These are phyloP conservation scores for Polymixis lichenea DNA, from an alignment of 2,888 invertebrate genomes.

Conservation along the genomic window DNA sequence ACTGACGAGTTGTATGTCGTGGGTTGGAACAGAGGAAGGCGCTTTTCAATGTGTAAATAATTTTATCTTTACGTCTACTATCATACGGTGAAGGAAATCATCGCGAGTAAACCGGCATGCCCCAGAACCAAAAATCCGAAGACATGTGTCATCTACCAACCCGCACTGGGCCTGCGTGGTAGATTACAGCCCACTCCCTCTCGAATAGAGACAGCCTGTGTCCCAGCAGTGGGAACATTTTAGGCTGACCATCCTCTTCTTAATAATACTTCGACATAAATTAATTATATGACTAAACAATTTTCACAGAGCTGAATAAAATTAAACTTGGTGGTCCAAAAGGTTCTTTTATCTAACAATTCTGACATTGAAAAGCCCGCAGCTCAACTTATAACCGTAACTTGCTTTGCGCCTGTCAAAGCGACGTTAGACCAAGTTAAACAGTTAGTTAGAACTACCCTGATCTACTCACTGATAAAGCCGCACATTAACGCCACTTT, in stretches of 20 bases:
- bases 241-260: neutral
- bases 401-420: neutral
- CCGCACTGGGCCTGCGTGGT: too few species aligned
- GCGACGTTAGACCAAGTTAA: slow-evolving; percentile 22
- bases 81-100: too few species aligned
- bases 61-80: too few species aligned
- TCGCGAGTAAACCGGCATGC: too few species aligned
- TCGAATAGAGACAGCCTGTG: too few species aligned
- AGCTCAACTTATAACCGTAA: neutral
- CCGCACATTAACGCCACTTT: slow-evolving; percentile 65
- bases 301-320: neutral
- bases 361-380: slow-evolving; percentile 9
- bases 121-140: too few species aligned
- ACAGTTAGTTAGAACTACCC: slow-evolving; percentile 62
- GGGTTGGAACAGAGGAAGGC: too few species aligned
- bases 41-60: too few species aligned
- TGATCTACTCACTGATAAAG: slow-evolving; percentile 69
- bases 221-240: too few species aligned
- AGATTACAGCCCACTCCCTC: too few species aligned
- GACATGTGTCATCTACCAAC: too few species aligned
- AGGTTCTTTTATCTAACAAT: neutral
- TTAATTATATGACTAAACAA: neutral
- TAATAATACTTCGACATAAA: neutral
- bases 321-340: slow-evolving; percentile 11
- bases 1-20: too few species aligned